Conservation (phyloP, 2,113 vertebrate species). For the Neotoma lepida region DNA sequence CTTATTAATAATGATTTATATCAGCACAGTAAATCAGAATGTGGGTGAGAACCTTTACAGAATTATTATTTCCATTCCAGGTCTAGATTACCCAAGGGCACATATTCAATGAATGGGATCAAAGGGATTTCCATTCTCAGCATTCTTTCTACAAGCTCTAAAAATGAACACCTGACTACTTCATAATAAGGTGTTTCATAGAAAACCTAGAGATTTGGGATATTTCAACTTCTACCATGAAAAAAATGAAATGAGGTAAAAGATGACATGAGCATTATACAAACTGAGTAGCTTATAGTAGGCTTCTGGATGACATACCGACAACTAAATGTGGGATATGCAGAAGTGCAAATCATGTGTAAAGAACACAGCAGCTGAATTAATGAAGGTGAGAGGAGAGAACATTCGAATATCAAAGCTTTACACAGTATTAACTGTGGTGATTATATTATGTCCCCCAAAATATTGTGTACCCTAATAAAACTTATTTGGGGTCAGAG, state of each 20-base stretch:
- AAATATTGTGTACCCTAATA: too few species aligned
- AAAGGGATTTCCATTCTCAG: not conserved
- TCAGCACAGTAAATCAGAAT: not conserved
- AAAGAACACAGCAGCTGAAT: not conserved
- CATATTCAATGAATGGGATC: not conserved
- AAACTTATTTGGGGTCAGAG: too few species aligned
- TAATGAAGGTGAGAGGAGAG: not conserved
- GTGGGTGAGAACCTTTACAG: not conserved
- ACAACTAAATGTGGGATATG: not conserved
- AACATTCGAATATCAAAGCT: not conserved
- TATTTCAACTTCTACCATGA: not conserved
- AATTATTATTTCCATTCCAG: not conserved
- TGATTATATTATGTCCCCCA: too few species aligned
- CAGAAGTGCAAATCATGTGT: conserved; percentile 34
- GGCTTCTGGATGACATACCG: not conserved
- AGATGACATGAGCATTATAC: not conserved
- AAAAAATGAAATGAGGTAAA: not conserved
- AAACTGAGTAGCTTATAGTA: not conserved
- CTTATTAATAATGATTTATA: conserved; percentile 10
- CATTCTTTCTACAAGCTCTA: not conserved
- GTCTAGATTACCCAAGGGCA: not conserved
- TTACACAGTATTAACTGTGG: not conserved
- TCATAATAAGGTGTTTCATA: not conserved
- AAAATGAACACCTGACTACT: not conserved
- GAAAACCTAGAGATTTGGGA: not conserved